Evolutionary conservation across 2,888 invertebrate species (phyloP).

Genomic region (Taenaris catops): DNA sequence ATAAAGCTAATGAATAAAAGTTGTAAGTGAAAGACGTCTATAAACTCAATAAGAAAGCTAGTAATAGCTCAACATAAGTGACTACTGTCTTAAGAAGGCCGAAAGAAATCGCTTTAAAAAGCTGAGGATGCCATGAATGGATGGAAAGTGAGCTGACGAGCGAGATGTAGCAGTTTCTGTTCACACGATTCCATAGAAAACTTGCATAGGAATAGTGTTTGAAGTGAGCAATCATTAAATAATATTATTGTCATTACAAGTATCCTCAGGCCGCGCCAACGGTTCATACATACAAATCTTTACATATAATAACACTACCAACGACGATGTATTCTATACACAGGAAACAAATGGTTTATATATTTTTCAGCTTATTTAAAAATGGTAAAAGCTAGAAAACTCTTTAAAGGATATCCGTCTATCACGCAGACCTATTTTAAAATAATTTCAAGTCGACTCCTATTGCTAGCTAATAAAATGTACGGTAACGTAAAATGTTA

Average conservation of each 20-base stretch:
- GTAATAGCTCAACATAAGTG: constrained; percentile 44
- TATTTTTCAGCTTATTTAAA: too few species aligned
- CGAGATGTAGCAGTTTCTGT: constrained; percentile 61
- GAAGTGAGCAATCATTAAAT: constrained; percentile 14
- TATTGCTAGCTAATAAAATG: too few species aligned
- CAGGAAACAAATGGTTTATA: too few species aligned
- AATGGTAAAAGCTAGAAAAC: too few species aligned
- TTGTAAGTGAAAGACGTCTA: constrained; percentile 21
- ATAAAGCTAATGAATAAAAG: constrained; percentile 14
- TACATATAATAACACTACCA: too few species aligned
- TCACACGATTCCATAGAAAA: constrained; percentile 55
- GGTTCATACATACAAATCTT: too few species aligned
- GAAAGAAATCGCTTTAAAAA: constrained; percentile 74
- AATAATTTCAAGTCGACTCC: too few species aligned
- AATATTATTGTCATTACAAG: constrained; percentile 13
- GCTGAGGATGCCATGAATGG: constrained; percentile 72
- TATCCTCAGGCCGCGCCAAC: too few species aligned
- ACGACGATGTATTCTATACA: too few species aligned
- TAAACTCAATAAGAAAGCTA: constrained; percentile 60
- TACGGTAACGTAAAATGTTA: too few species aligned
- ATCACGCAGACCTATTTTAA: too few species aligned
- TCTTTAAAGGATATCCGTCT: too few species aligned
- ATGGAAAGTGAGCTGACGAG: constrained; percentile 70
- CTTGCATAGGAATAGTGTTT: constrained; percentile 15
- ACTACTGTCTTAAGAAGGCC: constrained; percentile 47